Evolutionary conservation across 2,113 vertebrate genomes (phyloP).

Genomic region (Pteruthius melanotis): DNA sequence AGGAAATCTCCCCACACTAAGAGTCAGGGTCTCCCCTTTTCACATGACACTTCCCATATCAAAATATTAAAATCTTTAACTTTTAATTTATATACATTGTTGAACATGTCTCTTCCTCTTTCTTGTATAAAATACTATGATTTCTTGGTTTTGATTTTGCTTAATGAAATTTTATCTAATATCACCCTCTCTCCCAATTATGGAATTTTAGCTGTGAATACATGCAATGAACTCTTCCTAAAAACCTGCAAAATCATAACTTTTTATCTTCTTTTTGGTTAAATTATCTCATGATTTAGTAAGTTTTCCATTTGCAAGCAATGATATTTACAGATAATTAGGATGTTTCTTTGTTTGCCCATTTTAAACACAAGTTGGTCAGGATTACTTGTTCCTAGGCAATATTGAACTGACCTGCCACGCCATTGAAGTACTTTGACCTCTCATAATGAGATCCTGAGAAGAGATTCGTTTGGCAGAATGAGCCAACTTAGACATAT

Average conservation of each 20-base stretch:
- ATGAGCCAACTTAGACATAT: accelerated
- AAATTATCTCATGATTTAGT: background rate
- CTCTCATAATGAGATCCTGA: background rate
- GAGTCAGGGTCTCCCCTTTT: background rate
- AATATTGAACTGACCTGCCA: background rate
- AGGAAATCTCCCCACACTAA: background rate
- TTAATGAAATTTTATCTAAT: background rate
- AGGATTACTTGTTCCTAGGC: background rate
- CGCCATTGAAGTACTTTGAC: background rate
- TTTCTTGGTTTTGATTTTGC: background rate
- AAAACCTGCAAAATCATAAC: background rate
- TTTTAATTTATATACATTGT: background rate
- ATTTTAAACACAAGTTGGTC: background rate
- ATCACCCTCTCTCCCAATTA: background rate
- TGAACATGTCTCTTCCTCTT: background rate
- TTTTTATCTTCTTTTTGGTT: background rate
- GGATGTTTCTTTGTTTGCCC: background rate
- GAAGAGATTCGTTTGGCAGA: background rate
- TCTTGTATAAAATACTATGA: background rate
- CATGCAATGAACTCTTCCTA: background rate
- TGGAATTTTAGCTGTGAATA: background rate
- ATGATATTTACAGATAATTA: background rate
- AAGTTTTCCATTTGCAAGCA: background rate
- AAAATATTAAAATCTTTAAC: background rate
- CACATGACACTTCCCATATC: background rate